Conservation (phyloP, 2,888 invertebrate species). For the Plutella xylostella region DNA sequence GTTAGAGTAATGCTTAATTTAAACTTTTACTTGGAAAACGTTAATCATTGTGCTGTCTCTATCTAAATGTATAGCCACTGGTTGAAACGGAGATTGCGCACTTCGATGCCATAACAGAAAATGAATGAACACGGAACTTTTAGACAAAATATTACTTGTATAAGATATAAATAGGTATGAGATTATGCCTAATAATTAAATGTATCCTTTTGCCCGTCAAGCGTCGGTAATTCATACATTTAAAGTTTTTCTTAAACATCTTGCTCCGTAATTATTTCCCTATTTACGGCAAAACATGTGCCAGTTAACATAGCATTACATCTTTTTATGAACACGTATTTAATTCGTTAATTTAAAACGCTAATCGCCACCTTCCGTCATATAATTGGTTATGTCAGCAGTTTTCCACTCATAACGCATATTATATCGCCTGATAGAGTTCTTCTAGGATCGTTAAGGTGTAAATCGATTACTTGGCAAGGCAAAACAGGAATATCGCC, state of each 20-base stretch:
- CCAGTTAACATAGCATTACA: not conserved
- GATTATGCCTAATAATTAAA: no score
- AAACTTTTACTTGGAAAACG: not conserved
- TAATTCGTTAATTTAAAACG: conserved; percentile 6
- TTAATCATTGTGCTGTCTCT: not conserved
- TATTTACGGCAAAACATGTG: not conserved
- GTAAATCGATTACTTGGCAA: conserved; percentile 40
- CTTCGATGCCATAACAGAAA: no score
- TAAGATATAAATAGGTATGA: no score
- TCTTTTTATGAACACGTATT: no score
- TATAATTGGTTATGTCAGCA: conserved; percentile 34
- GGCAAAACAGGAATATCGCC: conserved; percentile 22
- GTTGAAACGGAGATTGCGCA: no score
- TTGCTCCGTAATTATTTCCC: no score
- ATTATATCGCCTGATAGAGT: conserved; percentile 5
- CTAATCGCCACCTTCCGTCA: conserved; percentile 11
- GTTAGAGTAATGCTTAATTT: conserved; percentile 1
- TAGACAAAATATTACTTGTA: no score
- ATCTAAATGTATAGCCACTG: no score
- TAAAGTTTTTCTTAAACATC: no score
- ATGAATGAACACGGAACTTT: no score
- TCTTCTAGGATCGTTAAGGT: conserved; percentile 42
- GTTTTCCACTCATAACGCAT: conserved; percentile 13
- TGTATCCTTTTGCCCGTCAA: no score
- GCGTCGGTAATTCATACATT: no score